phyloP scores from a whole-genome alignment of 2,888 invertebrate species.

The Athalia circularis region DNA sequence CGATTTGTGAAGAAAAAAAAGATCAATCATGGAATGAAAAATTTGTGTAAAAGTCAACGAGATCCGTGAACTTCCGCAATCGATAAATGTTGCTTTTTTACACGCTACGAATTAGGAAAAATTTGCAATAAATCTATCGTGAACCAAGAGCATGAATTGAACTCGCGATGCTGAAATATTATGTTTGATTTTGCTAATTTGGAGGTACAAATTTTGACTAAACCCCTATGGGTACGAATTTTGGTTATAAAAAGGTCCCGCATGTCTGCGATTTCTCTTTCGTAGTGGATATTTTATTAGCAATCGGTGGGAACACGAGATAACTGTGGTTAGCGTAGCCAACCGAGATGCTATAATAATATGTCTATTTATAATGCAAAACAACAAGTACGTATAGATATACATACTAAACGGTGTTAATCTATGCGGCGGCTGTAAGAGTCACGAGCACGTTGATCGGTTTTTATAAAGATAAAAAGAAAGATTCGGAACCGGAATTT shows the following conservation, averaged over 20 bases:
- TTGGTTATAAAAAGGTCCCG: constrained; percentile 4
- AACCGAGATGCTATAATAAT: not conserved
- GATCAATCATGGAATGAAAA: not conserved
- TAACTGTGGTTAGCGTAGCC: constrained; percentile 14
- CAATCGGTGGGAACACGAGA: constrained; percentile 20
- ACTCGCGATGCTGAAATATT: not conserved
- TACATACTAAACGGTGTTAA: too few relatives aligned
- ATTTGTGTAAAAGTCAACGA: too few relatives aligned
- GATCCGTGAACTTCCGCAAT: too few relatives aligned
- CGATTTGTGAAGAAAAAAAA: not conserved
- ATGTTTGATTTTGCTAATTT: not conserved
- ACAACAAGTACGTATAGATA: too few relatives aligned
- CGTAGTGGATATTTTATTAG: constrained; percentile 23
- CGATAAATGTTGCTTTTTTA: too few relatives aligned
- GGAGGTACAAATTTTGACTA: not conserved
- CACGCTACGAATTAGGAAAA: too few relatives aligned
- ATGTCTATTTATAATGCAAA: not conserved
- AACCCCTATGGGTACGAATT: not conserved
- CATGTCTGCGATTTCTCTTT: constrained; percentile 22
- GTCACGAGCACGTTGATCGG: too few relatives aligned
- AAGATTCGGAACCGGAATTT: too few relatives aligned
- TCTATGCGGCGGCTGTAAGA: too few relatives aligned
- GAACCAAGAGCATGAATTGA: not conserved
- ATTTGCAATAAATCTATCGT: not conserved
- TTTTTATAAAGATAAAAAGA: too few relatives aligned